Conservation (phyloP, 2,888 invertebrate genomes). For the Pseudanteris insignis region DNA sequence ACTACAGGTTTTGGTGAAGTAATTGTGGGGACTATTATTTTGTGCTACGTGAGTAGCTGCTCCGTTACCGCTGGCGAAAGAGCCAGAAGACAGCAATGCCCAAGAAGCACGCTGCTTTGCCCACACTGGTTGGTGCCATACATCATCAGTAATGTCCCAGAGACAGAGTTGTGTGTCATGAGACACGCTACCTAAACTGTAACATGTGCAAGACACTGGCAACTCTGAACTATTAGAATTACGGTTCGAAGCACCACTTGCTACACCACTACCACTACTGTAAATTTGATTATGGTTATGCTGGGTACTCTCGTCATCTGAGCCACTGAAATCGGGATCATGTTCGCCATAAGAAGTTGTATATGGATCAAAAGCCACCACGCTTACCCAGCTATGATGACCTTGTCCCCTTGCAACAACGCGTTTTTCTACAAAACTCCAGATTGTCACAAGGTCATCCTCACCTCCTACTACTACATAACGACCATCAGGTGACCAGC, state of each 20-base stretch:
- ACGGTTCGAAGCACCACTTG: constrained; percentile 60
- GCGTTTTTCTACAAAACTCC: constrained; percentile 90
- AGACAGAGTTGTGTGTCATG: constrained; percentile 98
- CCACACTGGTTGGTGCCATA: constrained; percentile 79
- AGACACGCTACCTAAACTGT: constrained; percentile 91
- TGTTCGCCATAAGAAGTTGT: constrained; percentile 76
- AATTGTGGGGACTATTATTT: constrained; percentile 60
- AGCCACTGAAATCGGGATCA: constrained; percentile 69
- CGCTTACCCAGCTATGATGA: constrained; percentile 97
- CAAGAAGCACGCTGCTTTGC: constrained; percentile 65
- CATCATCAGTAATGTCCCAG: constrained; percentile 98
- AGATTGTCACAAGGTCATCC: constrained; percentile 97
- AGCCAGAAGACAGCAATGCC: constrained; percentile 59
- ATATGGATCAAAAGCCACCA: constrained; percentile 93
- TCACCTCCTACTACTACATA: constrained; percentile 98
- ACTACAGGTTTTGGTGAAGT: too few species aligned
- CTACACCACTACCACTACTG: constrained; percentile 54
- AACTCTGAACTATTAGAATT: constrained; percentile 66
- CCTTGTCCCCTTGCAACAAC: constrained; percentile 98
- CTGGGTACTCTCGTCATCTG: constrained; percentile 68
- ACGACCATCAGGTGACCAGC: constrained; percentile 97
- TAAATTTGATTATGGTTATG: constrained; percentile 60
- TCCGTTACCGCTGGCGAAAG: constrained; percentile 62
- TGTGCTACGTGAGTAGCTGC: constrained; percentile 57
- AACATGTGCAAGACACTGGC: constrained; percentile 71